These are phyloP conservation scores for Botia almorhae DNA, from an alignment of 2,797 vertebrate species.

Conservation along the genomic window DNA sequence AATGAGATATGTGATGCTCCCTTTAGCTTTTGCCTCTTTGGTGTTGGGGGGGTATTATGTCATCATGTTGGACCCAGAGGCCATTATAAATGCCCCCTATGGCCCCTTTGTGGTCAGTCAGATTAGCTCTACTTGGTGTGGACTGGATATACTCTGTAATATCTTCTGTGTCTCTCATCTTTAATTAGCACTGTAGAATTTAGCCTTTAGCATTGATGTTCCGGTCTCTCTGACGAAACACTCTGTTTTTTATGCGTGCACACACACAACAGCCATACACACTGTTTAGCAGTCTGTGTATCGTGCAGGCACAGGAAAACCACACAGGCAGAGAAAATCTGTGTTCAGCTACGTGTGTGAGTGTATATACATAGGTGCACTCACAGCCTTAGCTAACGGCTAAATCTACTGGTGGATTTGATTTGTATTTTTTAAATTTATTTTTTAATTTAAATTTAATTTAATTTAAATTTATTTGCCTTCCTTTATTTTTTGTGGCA, in stretches of 20 bases:
- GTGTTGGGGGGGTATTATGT: conserved; percentile 74
- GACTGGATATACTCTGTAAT: conserved; percentile 68
- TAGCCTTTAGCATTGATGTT: conserved; percentile 68
- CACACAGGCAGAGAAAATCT: no score
- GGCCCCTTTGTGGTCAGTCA: conserved; percentile 78
- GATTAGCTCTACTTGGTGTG: conserved; percentile 77
- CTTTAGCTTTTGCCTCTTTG: conserved; percentile 55
- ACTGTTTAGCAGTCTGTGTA: conserved; percentile 73
- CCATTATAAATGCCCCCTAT: conserved; percentile 79
- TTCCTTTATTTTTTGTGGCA: conserved; percentile 30
- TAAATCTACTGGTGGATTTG: conserved; percentile 59
- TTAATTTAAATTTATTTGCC: conserved; percentile 10
- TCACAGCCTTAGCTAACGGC: background rate
- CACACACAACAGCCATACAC: conserved; percentile 44
- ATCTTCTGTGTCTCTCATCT: conserved; percentile 70
- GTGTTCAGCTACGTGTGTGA: background rate
- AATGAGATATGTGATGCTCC: conserved; percentile 69
- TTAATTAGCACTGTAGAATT: conserved; percentile 63
- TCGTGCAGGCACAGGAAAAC: conserved; percentile 64
- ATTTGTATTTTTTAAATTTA: conserved; percentile 18
- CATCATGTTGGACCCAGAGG: conserved; percentile 77
- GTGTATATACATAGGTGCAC: no score
- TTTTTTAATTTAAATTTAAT: conserved; percentile 47
- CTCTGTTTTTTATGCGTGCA: conserved; percentile 52
- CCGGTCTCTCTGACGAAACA: conserved; percentile 71